phyloP scores from a whole-genome alignment of 1,140 invertebrate species.

The Metopolophium dirhodum region DNA sequence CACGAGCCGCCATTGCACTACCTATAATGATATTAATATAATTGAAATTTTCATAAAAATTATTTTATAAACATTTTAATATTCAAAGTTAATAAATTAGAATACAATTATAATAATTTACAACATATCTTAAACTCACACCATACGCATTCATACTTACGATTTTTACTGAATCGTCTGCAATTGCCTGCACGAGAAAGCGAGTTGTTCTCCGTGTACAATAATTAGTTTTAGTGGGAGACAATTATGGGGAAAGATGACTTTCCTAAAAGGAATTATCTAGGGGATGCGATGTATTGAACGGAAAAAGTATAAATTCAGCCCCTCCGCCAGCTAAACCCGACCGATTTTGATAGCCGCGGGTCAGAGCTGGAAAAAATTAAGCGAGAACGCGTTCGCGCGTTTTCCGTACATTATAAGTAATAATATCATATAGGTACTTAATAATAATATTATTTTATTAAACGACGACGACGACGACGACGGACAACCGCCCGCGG shows the following conservation, averaged over 20 bases:
- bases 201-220: not conserved
- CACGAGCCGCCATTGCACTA: no score
- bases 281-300: not conserved
- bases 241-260: not conserved
- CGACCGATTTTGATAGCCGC: not conserved
- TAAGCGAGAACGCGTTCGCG: not conserved
- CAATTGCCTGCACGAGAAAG: not conserved
- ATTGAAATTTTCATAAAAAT: no score
- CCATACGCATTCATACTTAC: no score
- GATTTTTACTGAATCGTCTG: not conserved
- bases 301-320: not conserved
- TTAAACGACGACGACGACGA: not conserved
- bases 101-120: not conserved
- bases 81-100: no score
- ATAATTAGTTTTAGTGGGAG: not conserved
- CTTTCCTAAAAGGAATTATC: not conserved
- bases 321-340: not conserved
- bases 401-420: not conserved
- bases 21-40: no score
- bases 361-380: not conserved
- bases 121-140: not conserved
- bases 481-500: no score
- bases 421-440: no score
- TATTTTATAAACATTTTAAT: no score
- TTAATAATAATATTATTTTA: no score